These are phyloP conservation scores for Mythimna albipuncta DNA, from an alignment of 2,888 invertebrate species.

Conservation along the genomic window DNA sequence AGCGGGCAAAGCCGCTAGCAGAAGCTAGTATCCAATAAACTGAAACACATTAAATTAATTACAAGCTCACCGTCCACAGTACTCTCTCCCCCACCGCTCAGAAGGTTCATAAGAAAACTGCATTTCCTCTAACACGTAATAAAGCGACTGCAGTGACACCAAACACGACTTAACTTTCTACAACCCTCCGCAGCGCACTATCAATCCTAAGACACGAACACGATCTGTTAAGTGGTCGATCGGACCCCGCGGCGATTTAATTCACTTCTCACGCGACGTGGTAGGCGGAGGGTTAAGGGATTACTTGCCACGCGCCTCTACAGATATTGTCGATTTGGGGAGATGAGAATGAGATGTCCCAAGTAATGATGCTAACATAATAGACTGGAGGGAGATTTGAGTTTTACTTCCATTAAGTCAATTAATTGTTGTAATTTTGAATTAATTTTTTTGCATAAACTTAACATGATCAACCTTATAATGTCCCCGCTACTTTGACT, in stretches of 20 bases:
- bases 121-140: slow-evolving; percentile 83
- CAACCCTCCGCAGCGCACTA: slow-evolving; percentile 80
- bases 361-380: slow-evolving; percentile 83
- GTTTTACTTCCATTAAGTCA: slow-evolving; percentile 33
- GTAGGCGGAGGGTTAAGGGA: slow-evolving; percentile 85
- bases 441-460: too few relatives aligned
- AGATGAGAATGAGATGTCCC: slow-evolving; percentile 78
- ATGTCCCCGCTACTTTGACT: too few relatives aligned
- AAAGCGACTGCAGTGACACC: slow-evolving; percentile 86
- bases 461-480: too few relatives aligned
- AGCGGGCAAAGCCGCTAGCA: too few relatives aligned
- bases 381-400: slow-evolving; percentile 72
- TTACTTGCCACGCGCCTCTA: slow-evolving; percentile 87
- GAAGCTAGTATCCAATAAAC: background rate
- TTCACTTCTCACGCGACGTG: slow-evolving; percentile 88
- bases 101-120: slow-evolving; percentile 78
- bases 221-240: slow-evolving; percentile 86
- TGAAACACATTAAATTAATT: slow-evolving; percentile 23
- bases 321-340: slow-evolving; percentile 88
- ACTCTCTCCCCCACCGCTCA: slow-evolving; percentile 55
- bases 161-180: slow-evolving; percentile 89
- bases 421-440: too few relatives aligned
- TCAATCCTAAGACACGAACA: slow-evolving; percentile 87
- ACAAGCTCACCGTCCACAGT: slow-evolving; percentile 7
- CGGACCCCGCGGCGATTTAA: slow-evolving; percentile 84